Percentiles rank a stretch among this genome's conserved stretches.
Conservation (phyloP, 2,797 vertebrate genomes). For the Antennarius maculatus region DNA sequence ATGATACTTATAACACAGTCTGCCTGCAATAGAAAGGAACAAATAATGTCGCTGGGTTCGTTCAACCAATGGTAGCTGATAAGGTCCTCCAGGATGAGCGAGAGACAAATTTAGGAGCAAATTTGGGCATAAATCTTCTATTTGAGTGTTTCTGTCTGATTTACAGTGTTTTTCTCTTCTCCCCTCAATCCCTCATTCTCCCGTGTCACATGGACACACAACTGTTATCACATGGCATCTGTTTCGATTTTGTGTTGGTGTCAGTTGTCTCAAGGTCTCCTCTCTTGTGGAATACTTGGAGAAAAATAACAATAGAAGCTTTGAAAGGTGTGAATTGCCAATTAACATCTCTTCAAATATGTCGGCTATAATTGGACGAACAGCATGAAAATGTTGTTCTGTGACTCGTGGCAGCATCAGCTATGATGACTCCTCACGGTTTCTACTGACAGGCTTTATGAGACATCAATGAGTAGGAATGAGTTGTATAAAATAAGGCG, state of each 20-base stretch:
- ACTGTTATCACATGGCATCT: neutral
- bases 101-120: too few relatives aligned
- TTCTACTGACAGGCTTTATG: conserved; percentile 43
- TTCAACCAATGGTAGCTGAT: too few relatives aligned
- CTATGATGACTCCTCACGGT: conserved; percentile 38
- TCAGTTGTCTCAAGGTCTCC: conserved; percentile 11
- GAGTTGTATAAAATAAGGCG: conserved; percentile 41
- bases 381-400: conserved; percentile 19
- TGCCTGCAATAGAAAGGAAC: too few relatives aligned
- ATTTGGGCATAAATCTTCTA: too few relatives aligned
- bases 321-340: conserved; percentile 28
- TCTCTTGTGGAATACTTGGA: conserved; percentile 24
- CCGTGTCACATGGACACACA: too few relatives aligned
- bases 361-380: conserved; percentile 42
- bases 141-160: too few relatives aligned
- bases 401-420: conserved; percentile 33
- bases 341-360: conserved; percentile 41
- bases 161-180: neutral
- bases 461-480: conserved; percentile 36
- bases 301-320: conserved; percentile 23
- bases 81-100: too few relatives aligned
- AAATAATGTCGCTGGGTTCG: too few relatives aligned
- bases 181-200: conserved; percentile 1
- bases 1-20: neutral
- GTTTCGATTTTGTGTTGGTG: conserved; percentile 3